Percentiles rank a stretch among this genome's conserved stretches.
Evolutionary conservation across 1,140 invertebrate genomes (phyloP).

Genomic region (Brachionus calyciflorus): DNA sequence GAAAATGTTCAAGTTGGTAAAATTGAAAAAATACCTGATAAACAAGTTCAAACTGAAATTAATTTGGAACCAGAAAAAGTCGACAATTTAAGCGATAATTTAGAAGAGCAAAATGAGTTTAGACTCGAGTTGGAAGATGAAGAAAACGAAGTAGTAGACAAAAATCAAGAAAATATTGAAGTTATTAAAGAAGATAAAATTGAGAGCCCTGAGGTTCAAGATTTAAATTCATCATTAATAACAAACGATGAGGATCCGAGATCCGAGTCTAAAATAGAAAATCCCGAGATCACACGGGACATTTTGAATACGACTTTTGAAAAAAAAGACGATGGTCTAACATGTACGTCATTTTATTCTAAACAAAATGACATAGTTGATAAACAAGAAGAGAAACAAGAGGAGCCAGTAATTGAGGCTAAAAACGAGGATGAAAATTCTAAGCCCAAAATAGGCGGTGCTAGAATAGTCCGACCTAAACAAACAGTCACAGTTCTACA

Average conservation of each 20-base stretch:
- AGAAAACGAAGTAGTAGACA: not conserved
- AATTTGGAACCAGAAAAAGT: not conserved
- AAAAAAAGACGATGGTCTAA: not conserved
- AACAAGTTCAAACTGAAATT: not conserved
- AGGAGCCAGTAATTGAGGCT: not conserved
- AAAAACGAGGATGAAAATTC: not conserved
- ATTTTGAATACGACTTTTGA: not conserved
- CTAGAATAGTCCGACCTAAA: constrained; percentile 1
- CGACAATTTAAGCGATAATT: not conserved
- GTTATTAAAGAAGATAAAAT: not conserved
- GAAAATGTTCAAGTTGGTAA: not conserved
- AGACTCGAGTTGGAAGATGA: not conserved
- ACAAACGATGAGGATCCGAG: constrained; percentile 15
- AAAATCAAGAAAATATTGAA: not conserved
- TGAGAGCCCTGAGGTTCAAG: not conserved
- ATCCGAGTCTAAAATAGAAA: not conserved
- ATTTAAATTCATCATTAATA: not conserved
- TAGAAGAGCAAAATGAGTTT: not conserved
- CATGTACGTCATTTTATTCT: not conserved
- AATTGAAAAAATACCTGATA: not conserved
- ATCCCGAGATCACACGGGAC: not conserved
- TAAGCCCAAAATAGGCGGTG: not conserved
- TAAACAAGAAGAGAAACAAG: not conserved
- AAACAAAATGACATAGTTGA: not conserved
- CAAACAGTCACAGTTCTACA: not conserved